phyloP scores from a whole-genome alignment of 2,113 vertebrate species.

The Neoarius graeffei region DNA sequence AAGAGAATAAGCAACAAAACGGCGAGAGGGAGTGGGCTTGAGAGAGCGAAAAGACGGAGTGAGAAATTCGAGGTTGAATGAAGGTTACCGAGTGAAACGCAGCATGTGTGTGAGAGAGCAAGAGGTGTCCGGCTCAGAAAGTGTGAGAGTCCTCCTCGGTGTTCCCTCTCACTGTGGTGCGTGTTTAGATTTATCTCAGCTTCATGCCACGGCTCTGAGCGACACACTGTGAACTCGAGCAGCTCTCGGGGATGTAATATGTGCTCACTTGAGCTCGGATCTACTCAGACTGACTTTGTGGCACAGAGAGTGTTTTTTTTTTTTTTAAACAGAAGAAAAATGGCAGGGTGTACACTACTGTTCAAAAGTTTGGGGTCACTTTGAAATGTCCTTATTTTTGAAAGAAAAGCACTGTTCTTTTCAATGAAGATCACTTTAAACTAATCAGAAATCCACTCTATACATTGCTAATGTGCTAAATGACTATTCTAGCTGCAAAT shows the following conservation, averaged over 20 bases:
- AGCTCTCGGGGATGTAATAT: neutral
- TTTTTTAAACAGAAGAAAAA: neutral
- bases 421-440: too few species aligned
- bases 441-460: too few species aligned
- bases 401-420: too few species aligned
- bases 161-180: neutral
- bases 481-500: too few species aligned
- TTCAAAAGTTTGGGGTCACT: too few species aligned
- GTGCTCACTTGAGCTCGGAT: neutral
- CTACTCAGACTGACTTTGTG: neutral
- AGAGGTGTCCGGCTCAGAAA: conserved; percentile 7
- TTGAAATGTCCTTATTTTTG: too few species aligned
- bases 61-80: neutral
- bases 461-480: too few species aligned
- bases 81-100: neutral
- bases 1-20: neutral
- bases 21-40: neutral
- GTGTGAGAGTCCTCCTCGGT: neutral
- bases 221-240: neutral
- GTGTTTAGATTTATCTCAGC: neutral
- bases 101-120: conserved; percentile 3
- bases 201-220: neutral
- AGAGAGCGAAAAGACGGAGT: neutral
- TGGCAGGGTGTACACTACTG: neutral
- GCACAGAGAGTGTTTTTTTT: neutral